phyloP scores from a whole-genome alignment of 2,888 invertebrate genomes.

The Dolichomitus sp. region DNA sequence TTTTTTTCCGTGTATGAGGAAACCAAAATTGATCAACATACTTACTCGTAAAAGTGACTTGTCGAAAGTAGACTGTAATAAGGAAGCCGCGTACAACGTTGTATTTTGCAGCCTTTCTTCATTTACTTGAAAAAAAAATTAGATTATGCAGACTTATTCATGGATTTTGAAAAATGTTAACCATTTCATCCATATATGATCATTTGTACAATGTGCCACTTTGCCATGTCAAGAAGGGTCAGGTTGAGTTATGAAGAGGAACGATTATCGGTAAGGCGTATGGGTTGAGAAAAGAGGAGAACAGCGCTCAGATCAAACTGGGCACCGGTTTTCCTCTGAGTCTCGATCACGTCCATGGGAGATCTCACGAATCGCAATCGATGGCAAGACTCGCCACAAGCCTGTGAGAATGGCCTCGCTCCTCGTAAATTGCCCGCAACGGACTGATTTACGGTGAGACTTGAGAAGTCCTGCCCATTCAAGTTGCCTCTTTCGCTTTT shows the following conservation, averaged over 20 bases:
- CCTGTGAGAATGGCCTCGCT: slow-evolving; percentile 49
- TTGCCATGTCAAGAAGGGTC: not conserved
- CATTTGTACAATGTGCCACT: not conserved
- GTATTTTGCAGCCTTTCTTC: too few relatives aligned
- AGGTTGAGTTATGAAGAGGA: not conserved
- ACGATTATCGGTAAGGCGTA: slow-evolving; percentile 16
- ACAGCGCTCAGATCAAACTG: not conserved
- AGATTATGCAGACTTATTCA: not conserved
- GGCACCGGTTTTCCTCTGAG: slow-evolving; percentile 29
- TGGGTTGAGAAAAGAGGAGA: not conserved
- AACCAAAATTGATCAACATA: too few relatives aligned
- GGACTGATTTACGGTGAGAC: slow-evolving; percentile 56
- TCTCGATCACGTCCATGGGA: slow-evolving; percentile 33
- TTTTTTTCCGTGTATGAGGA: too few relatives aligned
- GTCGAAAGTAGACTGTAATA: too few relatives aligned
- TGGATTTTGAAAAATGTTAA: not conserved
- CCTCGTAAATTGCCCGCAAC: slow-evolving; percentile 51
- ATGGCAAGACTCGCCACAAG: slow-evolving; percentile 9
- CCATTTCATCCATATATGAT: not conserved
- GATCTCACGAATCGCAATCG: slow-evolving; percentile 38
- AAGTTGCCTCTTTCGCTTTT: slow-evolving; percentile 2
- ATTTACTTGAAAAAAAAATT: too few relatives aligned
- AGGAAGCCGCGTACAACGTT: too few relatives aligned
- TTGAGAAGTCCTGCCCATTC: slow-evolving; percentile 8
- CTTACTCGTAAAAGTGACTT: too few relatives aligned